phyloP scores from a whole-genome alignment of 2,888 invertebrate genomes.

The Troides oblongomaculatus region DNA sequence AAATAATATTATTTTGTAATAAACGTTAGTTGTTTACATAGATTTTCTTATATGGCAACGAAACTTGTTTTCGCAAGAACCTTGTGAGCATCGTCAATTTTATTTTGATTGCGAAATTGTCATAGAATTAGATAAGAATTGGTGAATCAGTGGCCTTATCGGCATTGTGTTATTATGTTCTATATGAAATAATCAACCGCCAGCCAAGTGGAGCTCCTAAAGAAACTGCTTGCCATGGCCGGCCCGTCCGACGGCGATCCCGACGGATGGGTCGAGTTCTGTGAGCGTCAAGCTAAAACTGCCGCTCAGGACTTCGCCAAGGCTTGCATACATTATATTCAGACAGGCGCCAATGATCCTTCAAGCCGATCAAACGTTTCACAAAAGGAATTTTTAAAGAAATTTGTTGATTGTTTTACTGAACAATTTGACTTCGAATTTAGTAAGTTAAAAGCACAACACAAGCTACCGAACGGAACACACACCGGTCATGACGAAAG shows the following conservation, averaged over 20 bases:
- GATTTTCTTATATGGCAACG: constrained; percentile 57
- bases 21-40: constrained; percentile 7
- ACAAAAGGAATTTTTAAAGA: constrained; percentile 89
- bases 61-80: constrained; percentile 73
- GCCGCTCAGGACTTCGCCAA: constrained; percentile 94
- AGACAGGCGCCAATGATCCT: constrained; percentile 84
- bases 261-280: constrained; percentile 90
- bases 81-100: constrained; percentile 68
- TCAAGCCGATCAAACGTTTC: constrained; percentile 82
- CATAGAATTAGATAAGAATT: constrained; percentile 47
- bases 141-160: constrained; percentile 39
- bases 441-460: constrained; percentile 68
- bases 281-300: constrained; percentile 91
- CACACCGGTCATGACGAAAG: constrained; percentile 78
- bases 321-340: constrained; percentile 89
- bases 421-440: constrained; percentile 92
- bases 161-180: constrained; percentile 42
- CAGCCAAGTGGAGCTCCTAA: constrained; percentile 76
- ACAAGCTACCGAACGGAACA: constrained; percentile 72
- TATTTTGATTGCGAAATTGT: constrained; percentile 69
- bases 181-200: constrained; percentile 46
- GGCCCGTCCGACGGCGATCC: constrained; percentile 82
- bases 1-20: neutral
- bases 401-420: constrained; percentile 91
- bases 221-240: constrained; percentile 74